Evolutionary conservation across 35 echinoderm and acorn worm species (phyloP), one percentile per base, ranked within the genome.

Genomic region (Chiridota heheva): DNA sequence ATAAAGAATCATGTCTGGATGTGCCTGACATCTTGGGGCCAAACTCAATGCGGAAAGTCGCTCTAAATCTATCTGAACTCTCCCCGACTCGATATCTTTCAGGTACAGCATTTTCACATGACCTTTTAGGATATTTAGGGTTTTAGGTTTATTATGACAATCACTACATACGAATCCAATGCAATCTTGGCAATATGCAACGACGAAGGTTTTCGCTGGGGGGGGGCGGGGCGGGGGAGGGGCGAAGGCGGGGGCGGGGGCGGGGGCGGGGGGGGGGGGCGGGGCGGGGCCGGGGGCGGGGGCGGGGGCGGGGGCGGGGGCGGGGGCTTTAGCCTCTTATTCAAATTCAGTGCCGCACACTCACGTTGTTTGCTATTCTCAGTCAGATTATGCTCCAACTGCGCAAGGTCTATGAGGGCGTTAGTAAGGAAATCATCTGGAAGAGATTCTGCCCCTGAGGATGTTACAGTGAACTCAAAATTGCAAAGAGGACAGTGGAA

Each of bases 351-450:
- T 36, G 30, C 73, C 12, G 22, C 26, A 18, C 73, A 77, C 24
- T 13, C 18, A 30, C 35, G 31, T 5, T 58, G 47, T 58, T 58
- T 28, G 15, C 60, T 40, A 2, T 51, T n/a, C 16, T 58, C 27
- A 39, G n/a, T n/a, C n/a, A 77, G 26, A n/a, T 27, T 58, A 10
- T 77, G 56, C 44, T 77, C 47, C 31, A 77, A 18, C 33, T 77
- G 73, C 31, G 60, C 60, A 40, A 58, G 60, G 18, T 77, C 44
- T 40, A 77, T 30, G 4, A 77, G 13, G 35, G 30, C 60, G 24
- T 77, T 77, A 30, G 60, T 77, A 58, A 58, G 39, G 48, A 77
- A 77, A 22, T 77, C 73, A 13, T 46, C 60, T 27, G 56, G 56
- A 27, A 58, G 60, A 18, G 29, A 46, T 1, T 77, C 73, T 7